Percentiles rank a stretch among this genome's conserved stretches.
Evolutionary conservation across 2,888 invertebrate genomes (phyloP).

Genomic region (Kuschelorhynchus macadamiae): DNA sequence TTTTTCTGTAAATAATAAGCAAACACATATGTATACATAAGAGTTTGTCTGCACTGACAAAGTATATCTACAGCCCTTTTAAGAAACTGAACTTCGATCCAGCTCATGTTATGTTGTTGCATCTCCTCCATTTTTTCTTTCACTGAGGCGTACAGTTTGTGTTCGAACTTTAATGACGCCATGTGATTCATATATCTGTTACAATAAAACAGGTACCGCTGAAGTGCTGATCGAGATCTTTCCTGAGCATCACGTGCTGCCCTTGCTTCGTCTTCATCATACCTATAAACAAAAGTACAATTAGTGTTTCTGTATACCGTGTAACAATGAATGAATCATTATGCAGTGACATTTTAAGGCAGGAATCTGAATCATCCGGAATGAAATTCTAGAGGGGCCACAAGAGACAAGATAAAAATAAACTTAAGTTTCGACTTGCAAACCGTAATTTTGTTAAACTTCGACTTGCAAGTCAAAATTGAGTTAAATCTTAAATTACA

Average conservation of each 20-base stretch:
- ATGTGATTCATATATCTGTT: constrained; percentile 99
- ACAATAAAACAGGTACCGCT: constrained; percentile 98
- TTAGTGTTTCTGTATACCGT: neutral
- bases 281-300: constrained; percentile 42
- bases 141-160: constrained; percentile 95
- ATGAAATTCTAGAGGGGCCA: no score
- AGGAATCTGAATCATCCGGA: no score
- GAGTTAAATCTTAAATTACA: no score
- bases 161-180: constrained; percentile 98
- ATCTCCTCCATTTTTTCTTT: constrained; percentile 99
- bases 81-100: constrained; percentile 99
- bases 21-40: constrained; percentile 99
- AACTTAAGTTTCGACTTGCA: no score
- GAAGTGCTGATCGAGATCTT: constrained; percentile 91
- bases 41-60: constrained; percentile 96
- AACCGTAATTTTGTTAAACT: no score
- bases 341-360: no score
- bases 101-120: constrained; percentile 99
- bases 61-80: constrained; percentile 97
- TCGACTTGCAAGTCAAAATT: no score
- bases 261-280: constrained; percentile 97
- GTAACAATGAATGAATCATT: no score
- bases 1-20: constrained; percentile 98
- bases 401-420: no score
- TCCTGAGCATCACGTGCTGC: constrained; percentile 97